A percentile compares a stretch with the other conserved stretches of the same genome.
Evolutionary conservation across 2,888 invertebrate species (phyloP).

Genomic region (Tortricodes alternella): DNA sequence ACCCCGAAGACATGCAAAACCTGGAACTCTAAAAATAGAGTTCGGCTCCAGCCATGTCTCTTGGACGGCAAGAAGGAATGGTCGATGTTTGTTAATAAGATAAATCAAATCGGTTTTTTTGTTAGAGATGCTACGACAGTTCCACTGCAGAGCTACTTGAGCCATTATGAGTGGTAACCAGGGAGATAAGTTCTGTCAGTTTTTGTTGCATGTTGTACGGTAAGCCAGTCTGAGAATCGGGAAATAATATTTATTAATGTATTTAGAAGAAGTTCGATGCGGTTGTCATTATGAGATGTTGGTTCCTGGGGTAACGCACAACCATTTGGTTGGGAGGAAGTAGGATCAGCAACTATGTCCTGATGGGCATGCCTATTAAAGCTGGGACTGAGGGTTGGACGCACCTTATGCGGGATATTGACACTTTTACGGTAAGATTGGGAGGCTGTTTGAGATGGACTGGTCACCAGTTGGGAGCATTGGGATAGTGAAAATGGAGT

Average conservation of each 20-base stretch:
- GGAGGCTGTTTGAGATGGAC: neutral
- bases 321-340: neutral
- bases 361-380: neutral
- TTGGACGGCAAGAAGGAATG: neutral
- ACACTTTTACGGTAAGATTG: neutral
- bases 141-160: constrained; percentile 2
- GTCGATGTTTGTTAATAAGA: constrained; percentile 5
- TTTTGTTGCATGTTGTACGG: neutral
- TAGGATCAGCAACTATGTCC: neutral
- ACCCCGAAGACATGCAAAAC: neutral
- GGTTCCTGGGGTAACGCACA: neutral
- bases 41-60: neutral
- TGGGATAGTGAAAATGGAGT: neutral
- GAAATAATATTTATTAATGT: neutral
- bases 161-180: neutral
- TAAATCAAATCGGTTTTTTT: constrained; percentile 2
- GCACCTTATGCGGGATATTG: neutral
- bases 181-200: neutral
- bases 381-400: neutral
- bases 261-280: neutral
- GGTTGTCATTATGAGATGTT: neutral
- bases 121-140: neutral
- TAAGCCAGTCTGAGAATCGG: neutral
- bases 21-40: neutral
- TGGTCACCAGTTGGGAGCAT: neutral